phyloP scores from a whole-genome alignment of 2,797 vertebrate species.

The Lepus townsendii region DNA sequence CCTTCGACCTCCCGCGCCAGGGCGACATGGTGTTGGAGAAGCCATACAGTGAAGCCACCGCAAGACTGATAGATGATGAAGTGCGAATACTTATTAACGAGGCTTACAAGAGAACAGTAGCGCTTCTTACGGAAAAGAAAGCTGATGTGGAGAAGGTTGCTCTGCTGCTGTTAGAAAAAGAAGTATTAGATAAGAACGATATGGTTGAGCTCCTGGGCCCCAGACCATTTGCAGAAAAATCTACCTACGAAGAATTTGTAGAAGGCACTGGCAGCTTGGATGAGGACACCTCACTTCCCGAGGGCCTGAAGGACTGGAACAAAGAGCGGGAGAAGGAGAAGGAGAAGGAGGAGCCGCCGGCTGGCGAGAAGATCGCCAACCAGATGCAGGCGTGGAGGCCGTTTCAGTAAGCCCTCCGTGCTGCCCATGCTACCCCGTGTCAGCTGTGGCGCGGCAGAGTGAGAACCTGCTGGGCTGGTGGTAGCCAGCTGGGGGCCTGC shows the following conservation, averaged over 20 bases:
- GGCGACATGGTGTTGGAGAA: constrained; percentile 98
- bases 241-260: constrained; percentile 97
- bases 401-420: constrained; percentile 87
- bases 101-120: constrained; percentile 92
- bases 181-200: constrained; percentile 96
- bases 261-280: constrained; percentile 97
- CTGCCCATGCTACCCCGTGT: constrained; percentile 24
- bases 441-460: constrained; percentile 73
- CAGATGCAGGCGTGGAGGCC: constrained; percentile 92
- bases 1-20: constrained; percentile 96
- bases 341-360: constrained; percentile 90
- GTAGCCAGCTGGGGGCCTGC: constrained; percentile 64
- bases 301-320: constrained; percentile 98
- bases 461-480: constrained; percentile 67
- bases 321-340: constrained; percentile 91
- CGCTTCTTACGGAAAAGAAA: constrained; percentile 93
- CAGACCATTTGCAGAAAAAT: constrained; percentile 96
- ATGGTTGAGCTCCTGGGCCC: constrained; percentile 96
- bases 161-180: constrained; percentile 95
- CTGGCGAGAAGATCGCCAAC: constrained; percentile 91
- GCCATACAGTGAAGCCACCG: constrained; percentile 97
- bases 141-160: constrained; percentile 97
- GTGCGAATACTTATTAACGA: constrained; percentile 93
- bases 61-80: constrained; percentile 95
- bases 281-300: constrained; percentile 96